These are phyloP conservation scores for Saccostrea cuccullata DNA, from an alignment of 1,140 invertebrate species.

Conservation along the genomic window DNA sequence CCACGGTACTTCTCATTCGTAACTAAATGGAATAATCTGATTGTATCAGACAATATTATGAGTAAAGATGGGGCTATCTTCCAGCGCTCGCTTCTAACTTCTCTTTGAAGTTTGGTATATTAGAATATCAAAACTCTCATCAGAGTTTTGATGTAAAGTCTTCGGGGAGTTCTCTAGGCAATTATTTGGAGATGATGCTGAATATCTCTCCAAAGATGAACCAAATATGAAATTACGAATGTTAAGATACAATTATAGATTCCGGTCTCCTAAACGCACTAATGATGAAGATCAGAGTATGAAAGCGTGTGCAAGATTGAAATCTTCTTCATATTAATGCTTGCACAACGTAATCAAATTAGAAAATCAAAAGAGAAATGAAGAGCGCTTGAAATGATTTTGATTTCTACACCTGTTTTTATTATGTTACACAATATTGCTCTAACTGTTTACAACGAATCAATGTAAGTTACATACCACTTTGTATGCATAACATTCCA, in stretches of 20 bases:
- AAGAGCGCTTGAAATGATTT: constrained; percentile 28
- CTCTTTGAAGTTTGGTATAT: constrained; percentile 26
- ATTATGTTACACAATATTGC: constrained; percentile 31
- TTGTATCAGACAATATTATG: constrained; percentile 23
- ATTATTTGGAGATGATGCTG: constrained; percentile 35
- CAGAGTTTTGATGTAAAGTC: constrained; percentile 28
- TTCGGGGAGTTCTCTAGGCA: constrained; percentile 31
- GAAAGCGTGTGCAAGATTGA: constrained; percentile 36
- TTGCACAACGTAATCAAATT: constrained; percentile 31
- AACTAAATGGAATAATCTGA: constrained; percentile 34
- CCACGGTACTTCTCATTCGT: constrained; percentile 5
- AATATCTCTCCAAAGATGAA: constrained; percentile 34
- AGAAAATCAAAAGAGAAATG: constrained; percentile 31
- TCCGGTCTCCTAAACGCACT: constrained; percentile 29
- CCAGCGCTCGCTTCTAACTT: constrained; percentile 20
- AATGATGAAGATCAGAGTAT: constrained; percentile 33
- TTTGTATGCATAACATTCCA: background rate
- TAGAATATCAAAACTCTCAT: constrained; percentile 26
- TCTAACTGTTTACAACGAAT: background rate
- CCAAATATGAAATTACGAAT: constrained; percentile 26
- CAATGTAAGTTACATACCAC: background rate
- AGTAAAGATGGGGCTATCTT: constrained; percentile 10
- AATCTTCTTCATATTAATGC: constrained; percentile 34
- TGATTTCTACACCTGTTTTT: constrained; percentile 37
- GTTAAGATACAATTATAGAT: constrained; percentile 38